These are phyloP conservation scores for Sebastes minor DNA, from an alignment of 2,797 vertebrate species.

Conservation along the genomic window DNA sequence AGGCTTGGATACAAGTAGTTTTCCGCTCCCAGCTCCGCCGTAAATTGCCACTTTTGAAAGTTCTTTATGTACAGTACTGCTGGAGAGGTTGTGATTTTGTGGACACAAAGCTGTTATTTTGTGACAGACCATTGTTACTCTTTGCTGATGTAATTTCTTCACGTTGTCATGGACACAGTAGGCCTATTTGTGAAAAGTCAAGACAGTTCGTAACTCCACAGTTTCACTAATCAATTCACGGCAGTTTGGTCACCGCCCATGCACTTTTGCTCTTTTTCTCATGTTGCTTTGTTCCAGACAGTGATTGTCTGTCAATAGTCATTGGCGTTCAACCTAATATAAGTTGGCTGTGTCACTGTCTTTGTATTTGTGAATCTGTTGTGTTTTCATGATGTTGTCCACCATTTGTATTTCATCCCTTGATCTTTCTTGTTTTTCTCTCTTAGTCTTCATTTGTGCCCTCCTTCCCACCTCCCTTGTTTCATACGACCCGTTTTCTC, in stretches of 20 bases:
- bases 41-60: not conserved
- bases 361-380: not conserved
- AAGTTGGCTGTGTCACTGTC: not conserved
- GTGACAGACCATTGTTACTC: not conserved
- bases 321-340: not conserved
- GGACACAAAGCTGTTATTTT: not conserved
- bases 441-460: not conserved
- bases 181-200: not conserved
- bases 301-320: slow-evolving; percentile 6
- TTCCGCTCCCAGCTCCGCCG: not conserved
- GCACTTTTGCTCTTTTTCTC: not conserved
- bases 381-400: slow-evolving; percentile 1
- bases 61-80: not conserved
- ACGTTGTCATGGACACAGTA: slow-evolving; percentile 6
- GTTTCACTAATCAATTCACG: slow-evolving; percentile 1
- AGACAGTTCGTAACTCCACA: not conserved
- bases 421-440: not conserved
- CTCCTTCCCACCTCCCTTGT: not conserved
- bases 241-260: not conserved
- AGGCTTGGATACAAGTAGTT: not conserved
- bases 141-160: not conserved
- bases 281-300: slow-evolving; percentile 2
- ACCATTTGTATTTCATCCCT: not conserved
- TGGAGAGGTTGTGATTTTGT: not conserved
- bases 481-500: not conserved